Conservation (phyloP, 1,140 invertebrate genomes). For the Calosoma granatense region DNA sequence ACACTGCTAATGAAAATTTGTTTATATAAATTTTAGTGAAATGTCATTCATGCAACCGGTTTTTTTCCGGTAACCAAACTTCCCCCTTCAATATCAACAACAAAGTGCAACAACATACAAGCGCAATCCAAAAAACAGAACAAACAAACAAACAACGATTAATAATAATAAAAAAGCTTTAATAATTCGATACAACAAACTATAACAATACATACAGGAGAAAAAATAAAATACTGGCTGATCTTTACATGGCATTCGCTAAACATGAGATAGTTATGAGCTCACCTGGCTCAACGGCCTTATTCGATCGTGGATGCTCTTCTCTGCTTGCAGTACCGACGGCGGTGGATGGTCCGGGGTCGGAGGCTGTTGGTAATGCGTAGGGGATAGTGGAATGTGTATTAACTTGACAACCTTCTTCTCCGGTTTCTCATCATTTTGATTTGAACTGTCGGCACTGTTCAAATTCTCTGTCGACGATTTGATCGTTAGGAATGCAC, state of each 20-base stretch:
- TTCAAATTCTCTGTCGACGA: conserved; percentile 52
- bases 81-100: too few relatives aligned
- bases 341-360: conserved; percentile 92
- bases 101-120: background rate
- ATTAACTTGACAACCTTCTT: conserved; percentile 31
- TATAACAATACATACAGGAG: conserved; percentile 16
- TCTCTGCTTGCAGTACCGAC: conserved; percentile 79
- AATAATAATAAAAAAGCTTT: conserved; percentile 13
- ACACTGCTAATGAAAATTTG: too few relatives aligned
- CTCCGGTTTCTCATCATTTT: conserved; percentile 29
- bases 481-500: conserved; percentile 44
- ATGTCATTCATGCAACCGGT: too few relatives aligned
- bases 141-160: background rate
- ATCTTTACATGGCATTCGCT: background rate
- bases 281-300: conserved; percentile 78
- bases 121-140: background rate
- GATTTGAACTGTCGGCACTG: too few relatives aligned
- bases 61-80: too few relatives aligned
- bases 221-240: conserved; percentile 1
- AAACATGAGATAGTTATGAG: conserved; percentile 17
- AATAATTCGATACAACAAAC: background rate
- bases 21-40: too few relatives aligned
- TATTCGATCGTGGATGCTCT: conserved; percentile 82
- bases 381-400: conserved; percentile 61
- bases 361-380: conserved; percentile 82